Evolutionary conservation across 2,888 invertebrate species (phyloP), one percentile per base, ranked within the genome.

Genomic region (Microctonus brassicae): DNA sequence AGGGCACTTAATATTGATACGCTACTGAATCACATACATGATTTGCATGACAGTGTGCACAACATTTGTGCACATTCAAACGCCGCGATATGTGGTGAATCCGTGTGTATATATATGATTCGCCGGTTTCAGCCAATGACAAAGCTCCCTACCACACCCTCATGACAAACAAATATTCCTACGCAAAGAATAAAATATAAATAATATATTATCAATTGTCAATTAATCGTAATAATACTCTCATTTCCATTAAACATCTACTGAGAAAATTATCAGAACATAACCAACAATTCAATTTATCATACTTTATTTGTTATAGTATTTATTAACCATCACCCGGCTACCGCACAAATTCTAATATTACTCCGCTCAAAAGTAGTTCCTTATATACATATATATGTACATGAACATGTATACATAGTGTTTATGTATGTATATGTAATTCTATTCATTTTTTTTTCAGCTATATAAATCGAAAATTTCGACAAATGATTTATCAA

Each of bases 301-400:
- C 20, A 24, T 47, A 47, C 47, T 47, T 47, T 47, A 17, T 58
- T 58, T 29, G 7, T 24, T 17, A 29, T 24, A 34, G 26, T 24
- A n/a, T 0, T 42, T 13, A 17, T 24, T 24, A 24, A 34, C n/a
- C 26, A 63, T 24, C 20, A 58, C 33, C 29, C 26, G 42, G 39
- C 47, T 24, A 63, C n/a, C 36, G 24, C 24, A 24, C 24, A 2
- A 24, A 26, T 72, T 4, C 9, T 36, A 36, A 77, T 83, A 77
- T 83, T 75, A 80, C 79, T 83, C 76, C 83, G 82, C 82, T 72
- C 47, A 65, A 80, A 83, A 83, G 78, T 83, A 83, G 83, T 82
- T 67, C 83, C 76, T 70, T 67, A 34, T 10, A 39, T 63, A 34
- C 3, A 22, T 26, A 39, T 36, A 22, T 58, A 11, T 47, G 10